Evolutionary conservation across 2,113 vertebrate genomes (phyloP).

Genomic region (Chiloscyllium plagiosum): DNA sequence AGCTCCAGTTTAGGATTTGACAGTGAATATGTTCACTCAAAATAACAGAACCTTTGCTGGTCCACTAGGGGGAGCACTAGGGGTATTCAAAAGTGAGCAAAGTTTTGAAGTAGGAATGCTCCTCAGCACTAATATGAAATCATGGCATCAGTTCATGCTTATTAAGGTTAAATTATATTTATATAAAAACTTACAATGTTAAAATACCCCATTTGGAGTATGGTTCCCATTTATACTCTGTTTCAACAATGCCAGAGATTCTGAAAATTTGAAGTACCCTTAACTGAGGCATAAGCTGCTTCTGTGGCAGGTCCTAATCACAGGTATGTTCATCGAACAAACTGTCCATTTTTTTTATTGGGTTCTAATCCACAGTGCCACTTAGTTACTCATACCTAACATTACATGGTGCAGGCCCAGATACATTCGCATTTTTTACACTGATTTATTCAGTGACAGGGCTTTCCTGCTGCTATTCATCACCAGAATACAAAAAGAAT

Average conservation of each 20-base stretch:
- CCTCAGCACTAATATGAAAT: neutral
- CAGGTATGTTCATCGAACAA: neutral
- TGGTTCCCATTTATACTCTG: neutral
- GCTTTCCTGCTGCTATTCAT: neutral
- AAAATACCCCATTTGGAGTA: neutral
- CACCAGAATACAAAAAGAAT: neutral
- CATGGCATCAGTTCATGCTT: neutral
- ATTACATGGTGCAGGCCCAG: neutral
- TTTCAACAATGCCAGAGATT: neutral
- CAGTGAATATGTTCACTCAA: neutral
- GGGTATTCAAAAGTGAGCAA: neutral
- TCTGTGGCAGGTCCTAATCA: neutral
- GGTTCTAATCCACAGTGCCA: neutral
- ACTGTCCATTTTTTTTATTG: neutral
- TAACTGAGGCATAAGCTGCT: neutral
- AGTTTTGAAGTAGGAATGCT: neutral
- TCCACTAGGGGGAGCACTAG: constrained; percentile 2
- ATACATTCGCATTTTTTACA: neutral
- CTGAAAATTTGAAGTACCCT: neutral
- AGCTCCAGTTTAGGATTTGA: neutral
- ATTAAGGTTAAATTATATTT: neutral
- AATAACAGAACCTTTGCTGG: neutral
- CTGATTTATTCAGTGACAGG: neutral
- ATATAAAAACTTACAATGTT: neutral
- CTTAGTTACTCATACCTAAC: too few species aligned